phyloP scores from a whole-genome alignment of 2,888 invertebrate genomes.

The Parnassius glacialis region DNA sequence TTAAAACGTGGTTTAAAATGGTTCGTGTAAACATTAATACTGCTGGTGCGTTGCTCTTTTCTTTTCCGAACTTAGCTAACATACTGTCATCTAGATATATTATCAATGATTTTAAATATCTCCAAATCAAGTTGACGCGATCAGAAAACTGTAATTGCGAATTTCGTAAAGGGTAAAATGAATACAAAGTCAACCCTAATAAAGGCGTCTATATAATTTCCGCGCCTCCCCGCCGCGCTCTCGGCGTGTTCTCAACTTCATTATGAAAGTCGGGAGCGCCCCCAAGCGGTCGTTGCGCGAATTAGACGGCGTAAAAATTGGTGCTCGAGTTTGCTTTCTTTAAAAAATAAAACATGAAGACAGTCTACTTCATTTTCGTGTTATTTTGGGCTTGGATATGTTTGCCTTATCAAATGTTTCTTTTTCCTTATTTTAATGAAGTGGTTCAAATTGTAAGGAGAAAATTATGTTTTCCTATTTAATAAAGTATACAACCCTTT shows the following conservation, averaged over 20 bases:
- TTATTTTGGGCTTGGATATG: constrained; percentile 22
- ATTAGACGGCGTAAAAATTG: constrained; percentile 31
- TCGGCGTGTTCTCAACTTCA: constrained; percentile 39
- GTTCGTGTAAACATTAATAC: too few relatives aligned
- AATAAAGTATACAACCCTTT: neutral
- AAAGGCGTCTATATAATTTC: constrained; percentile 44
- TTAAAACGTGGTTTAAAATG: too few relatives aligned
- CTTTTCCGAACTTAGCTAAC: too few relatives aligned
- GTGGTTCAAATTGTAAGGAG: neutral
- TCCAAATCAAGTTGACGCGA: constrained; percentile 4
- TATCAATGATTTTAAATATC: neutral
- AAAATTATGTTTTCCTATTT: neutral
- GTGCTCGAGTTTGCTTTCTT: constrained; percentile 18
- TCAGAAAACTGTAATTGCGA: constrained; percentile 17
- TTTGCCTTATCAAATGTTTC: neutral
- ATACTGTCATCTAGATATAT: too few relatives aligned
- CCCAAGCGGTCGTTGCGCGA: constrained; percentile 40
- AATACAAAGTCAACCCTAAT: constrained; percentile 43
- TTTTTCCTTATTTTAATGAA: neutral
- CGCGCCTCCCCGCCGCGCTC: constrained; percentile 41
- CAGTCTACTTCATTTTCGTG: constrained; percentile 4
- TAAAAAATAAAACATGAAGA: constrained; percentile 29
- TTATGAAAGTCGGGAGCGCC: constrained; percentile 46
- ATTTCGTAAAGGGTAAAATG: constrained; percentile 10
- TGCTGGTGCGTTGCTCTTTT: too few relatives aligned